Base-by-base conservation (phyloP, 1,140 invertebrate species). In the Sarcophaga bullata region DNA sequence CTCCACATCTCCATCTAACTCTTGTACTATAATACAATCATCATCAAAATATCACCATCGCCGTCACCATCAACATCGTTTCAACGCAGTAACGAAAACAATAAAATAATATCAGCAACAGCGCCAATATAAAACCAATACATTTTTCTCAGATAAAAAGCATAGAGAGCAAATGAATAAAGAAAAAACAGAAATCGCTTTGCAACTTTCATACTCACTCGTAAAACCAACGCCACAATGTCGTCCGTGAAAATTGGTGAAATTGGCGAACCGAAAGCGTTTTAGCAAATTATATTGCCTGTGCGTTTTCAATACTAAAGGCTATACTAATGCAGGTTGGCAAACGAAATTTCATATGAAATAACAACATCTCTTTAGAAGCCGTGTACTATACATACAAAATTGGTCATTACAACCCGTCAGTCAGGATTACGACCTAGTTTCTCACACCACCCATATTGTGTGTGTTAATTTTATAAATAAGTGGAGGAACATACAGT, bases 141-240 rank as follows among this genome's bases (percentile, higher is more conserved):
- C 54, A 37, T 58, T 58, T 58, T 58, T 58, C 54, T 58, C 25
- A 37, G n/a, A 58, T 58, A 6, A 15, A 58, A 58, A 76, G 5
- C 47, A 17, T 10, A 19, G 25, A 75, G 25, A 37, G 25, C 25
- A 37, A 37, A 37, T 37, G 46, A 48, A 76, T 13, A 17, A 8
- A 13, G 17, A 48, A 5, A 49, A 48, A 48, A 76, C n/a, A n/a
- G 48, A 25, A 49, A 50, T 72, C 17, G 37, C 17, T 25, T 19
- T 17, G 6, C 58, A 10, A 13, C 58, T 7, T 15, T n/a, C n/a
- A 72, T n/a, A 72, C 15, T 7, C 58, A 13, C 15, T 72, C 62
- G 62, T 54, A 62, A 62, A 62, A 62, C 48, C 73, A 76, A 48
- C 73, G 73, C 73, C 73, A 76, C 73, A 49, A 49, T 76, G 73